Evolutionary conservation across 2,888 invertebrate genomes (phyloP).

Genomic region (Drosophila yooni): DNA sequence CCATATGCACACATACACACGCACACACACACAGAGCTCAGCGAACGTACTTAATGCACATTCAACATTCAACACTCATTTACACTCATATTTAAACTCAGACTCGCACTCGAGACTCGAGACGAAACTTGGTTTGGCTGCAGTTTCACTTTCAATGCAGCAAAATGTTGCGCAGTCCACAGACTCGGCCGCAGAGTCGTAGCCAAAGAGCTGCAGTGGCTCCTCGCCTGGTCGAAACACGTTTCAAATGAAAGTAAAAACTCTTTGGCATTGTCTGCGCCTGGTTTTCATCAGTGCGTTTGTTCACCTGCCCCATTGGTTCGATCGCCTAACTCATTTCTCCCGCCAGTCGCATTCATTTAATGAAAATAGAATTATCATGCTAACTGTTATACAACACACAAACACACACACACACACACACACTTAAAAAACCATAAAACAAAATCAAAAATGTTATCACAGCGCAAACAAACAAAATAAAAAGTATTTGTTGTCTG

Average conservation of each 20-base stretch:
- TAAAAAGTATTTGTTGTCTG: constrained; percentile 15
- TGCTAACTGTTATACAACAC: constrained; percentile 53
- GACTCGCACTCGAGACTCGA: constrained; percentile 26
- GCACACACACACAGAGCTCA: neutral
- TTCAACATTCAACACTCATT: constrained; percentile 16
- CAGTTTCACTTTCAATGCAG: constrained; percentile 73
- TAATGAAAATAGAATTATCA: constrained; percentile 72
- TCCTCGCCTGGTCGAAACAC: constrained; percentile 68
- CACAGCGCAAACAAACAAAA: constrained; percentile 15
- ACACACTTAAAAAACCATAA: neutral
- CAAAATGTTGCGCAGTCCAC: constrained; percentile 65
- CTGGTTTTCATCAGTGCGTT: constrained; percentile 54
- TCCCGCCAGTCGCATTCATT: constrained; percentile 41
- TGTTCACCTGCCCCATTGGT: constrained; percentile 66
- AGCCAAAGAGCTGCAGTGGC: constrained; percentile 27
- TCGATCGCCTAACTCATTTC: constrained; percentile 31
- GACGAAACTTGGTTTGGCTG: constrained; percentile 26
- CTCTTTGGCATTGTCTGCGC: constrained; percentile 72
- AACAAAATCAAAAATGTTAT: constrained; percentile 6
- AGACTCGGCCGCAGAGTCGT: constrained; percentile 33
- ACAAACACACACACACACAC: constrained; percentile 11
- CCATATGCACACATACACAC: neutral
- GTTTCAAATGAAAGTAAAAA: constrained; percentile 84
- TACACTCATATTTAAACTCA: constrained; percentile 23
- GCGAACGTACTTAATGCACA: constrained; percentile 9